A percentile compares a stretch with the other conserved stretches of the same genome.
These are phyloP conservation scores for Apostichopus parvimensis DNA, from an alignment of 35 echinoderm and acorn worm species.

Conservation along the genomic window DNA sequence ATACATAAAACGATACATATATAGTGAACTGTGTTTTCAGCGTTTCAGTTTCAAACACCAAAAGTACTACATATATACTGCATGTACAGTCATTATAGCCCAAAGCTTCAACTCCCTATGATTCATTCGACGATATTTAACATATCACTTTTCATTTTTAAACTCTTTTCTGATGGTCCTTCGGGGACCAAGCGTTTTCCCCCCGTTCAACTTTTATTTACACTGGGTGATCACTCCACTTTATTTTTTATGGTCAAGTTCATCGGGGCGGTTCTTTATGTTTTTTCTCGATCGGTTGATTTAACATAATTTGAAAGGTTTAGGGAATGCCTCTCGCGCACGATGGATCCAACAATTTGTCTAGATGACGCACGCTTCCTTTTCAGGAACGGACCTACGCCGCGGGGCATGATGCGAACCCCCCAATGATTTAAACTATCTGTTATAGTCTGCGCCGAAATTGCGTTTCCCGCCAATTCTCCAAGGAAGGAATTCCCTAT, in stretches of 20 bases:
- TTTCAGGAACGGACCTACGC: conserved; percentile 32
- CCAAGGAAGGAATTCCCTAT: conserved; percentile 37
- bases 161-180: conserved; percentile 38
- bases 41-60: no score
- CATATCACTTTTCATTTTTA: conserved; percentile 34
- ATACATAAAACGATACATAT: no score
- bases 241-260: conserved; percentile 23
- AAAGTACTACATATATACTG: neutral
- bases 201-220: neutral
- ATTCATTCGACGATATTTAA: conserved; percentile 32
- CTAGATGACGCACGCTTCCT: conserved; percentile 41
- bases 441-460: neutral
- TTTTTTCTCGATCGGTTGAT: neutral
- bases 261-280: neutral
- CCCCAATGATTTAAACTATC: neutral
- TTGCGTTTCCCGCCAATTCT: conserved; percentile 21
- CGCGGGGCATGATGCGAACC: neutral
- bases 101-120: neutral
- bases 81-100: neutral
- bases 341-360: conserved; percentile 1
- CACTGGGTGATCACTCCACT: neutral
- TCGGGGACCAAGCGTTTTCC: neutral
- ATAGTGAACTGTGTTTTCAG: no score
- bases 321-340: neutral
- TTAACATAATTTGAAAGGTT: neutral